Evolutionary conservation across 2,113 vertebrate species (phyloP).

Genomic region (Ictidomys tridecemlineatus): DNA sequence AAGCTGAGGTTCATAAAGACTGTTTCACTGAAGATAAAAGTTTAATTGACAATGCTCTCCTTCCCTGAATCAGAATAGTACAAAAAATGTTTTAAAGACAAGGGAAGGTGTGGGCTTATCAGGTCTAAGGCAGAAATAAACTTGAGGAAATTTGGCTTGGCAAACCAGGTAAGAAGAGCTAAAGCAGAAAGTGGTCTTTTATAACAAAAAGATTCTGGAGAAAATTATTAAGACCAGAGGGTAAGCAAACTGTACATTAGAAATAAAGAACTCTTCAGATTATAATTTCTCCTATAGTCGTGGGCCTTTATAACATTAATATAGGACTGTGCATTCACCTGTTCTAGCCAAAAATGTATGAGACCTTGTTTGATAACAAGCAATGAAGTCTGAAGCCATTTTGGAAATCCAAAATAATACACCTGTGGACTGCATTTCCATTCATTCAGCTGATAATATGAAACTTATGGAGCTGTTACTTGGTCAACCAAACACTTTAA

Average conservation of each 20-base stretch:
- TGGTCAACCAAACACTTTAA: not conserved
- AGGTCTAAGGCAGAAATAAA: not conserved
- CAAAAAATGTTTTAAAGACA: not conserved
- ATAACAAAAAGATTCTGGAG: not conserved
- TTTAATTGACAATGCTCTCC: not conserved
- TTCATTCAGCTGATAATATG: not conserved
- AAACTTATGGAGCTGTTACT: not conserved
- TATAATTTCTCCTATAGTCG: not conserved
- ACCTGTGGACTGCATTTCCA: not conserved
- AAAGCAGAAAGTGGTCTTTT: not conserved
- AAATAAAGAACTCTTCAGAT: not conserved
- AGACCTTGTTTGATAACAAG: not conserved
- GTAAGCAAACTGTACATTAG: not conserved
- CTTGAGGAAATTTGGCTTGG: not conserved
- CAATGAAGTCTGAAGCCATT: not conserved
- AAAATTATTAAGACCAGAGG: conserved; percentile 19
- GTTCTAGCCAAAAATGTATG: not conserved
- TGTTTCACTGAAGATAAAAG: not conserved
- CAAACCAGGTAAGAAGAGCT: not conserved
- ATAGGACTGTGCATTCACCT: not conserved
- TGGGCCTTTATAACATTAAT: not conserved
- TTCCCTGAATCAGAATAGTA: not conserved
- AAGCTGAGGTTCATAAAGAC: not conserved
- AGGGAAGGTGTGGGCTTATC: not conserved
- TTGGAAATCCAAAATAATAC: not conserved